Evolutionary conservation across 1,140 invertebrate genomes (phyloP).

Genomic region (Pseudobourletiella spinata): DNA sequence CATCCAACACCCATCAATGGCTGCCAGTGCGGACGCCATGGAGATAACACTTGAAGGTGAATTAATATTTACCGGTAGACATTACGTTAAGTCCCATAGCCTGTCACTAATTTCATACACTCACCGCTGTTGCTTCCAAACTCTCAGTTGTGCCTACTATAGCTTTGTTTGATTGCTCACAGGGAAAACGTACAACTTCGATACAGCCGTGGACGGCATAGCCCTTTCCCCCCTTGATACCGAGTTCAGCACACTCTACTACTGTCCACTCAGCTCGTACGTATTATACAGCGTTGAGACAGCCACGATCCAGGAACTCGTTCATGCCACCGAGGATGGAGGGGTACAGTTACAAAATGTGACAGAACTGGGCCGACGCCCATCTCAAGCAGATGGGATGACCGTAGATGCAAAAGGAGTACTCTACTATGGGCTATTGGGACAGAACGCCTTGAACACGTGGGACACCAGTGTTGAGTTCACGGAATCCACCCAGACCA

Average conservation of each 20-base stretch:
- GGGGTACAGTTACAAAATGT: constrained; percentile 49
- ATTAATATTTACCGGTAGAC: background rate
- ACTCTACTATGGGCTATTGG: constrained; percentile 56
- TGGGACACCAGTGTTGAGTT: constrained; percentile 48
- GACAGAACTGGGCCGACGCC: background rate
- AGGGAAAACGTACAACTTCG: constrained; percentile 2
- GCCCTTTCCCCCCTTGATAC: constrained; percentile 55
- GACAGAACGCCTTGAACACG: constrained; percentile 53
- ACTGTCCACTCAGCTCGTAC: constrained; percentile 71
- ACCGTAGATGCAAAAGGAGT: constrained; percentile 55
- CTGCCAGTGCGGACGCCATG: background rate
- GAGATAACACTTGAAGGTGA: background rate
- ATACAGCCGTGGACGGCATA: constrained; percentile 5
- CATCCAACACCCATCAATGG: background rate
- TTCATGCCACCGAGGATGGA: constrained; percentile 41
- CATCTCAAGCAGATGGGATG: constrained; percentile 56
- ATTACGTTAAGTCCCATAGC: too few relatives aligned
- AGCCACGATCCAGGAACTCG: constrained; percentile 38
- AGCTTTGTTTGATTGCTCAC: too few relatives aligned
- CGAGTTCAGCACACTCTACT: constrained; percentile 54
- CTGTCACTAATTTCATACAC: too few relatives aligned
- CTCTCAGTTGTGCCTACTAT: too few relatives aligned
- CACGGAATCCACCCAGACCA: background rate
- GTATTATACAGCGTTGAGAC: constrained; percentile 66
- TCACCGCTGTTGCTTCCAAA: too few relatives aligned